Percentiles rank a stretch among this genome's conserved stretches.
Evolutionary conservation across 1,140 invertebrate species (phyloP).

Genomic region (Tyrophagus putrescentiae): DNA sequence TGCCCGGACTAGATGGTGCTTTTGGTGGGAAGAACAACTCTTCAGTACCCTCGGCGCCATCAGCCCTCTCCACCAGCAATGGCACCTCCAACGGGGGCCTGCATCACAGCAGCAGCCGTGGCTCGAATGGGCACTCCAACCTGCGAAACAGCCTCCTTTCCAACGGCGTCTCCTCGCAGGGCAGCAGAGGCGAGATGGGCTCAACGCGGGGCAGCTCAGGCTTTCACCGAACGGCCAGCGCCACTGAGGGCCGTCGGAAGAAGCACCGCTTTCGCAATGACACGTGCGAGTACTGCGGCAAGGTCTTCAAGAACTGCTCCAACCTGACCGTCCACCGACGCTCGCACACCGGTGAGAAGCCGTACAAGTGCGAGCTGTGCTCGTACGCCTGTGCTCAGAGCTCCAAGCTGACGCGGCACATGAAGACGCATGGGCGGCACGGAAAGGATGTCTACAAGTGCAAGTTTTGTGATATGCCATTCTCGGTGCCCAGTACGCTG

Average conservation of each 20-base stretch:
- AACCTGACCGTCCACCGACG: slow-evolving; percentile 90
- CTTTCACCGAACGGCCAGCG: slow-evolving; percentile 39
- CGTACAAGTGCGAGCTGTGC: slow-evolving; percentile 97
- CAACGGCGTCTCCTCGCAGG: neutral
- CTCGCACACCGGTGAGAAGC: slow-evolving; percentile 95
- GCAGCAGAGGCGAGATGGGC: slow-evolving; percentile 13
- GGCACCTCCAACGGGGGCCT: slow-evolving; percentile 12
- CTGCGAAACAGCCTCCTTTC: slow-evolving; percentile 11
- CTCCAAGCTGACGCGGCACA: slow-evolving; percentile 95
- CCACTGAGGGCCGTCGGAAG: slow-evolving; percentile 52
- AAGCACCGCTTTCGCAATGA: slow-evolving; percentile 52
- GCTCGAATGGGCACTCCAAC: no score
- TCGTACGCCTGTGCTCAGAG: slow-evolving; percentile 98
- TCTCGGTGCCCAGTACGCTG: slow-evolving; percentile 94
- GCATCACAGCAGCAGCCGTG: no score
- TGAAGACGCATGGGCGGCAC: slow-evolving; percentile 96
- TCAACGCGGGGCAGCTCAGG: slow-evolving; percentile 17
- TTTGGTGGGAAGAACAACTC: slow-evolving; percentile 5
- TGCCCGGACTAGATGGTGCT: slow-evolving; percentile 23
- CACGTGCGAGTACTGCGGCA: slow-evolving; percentile 94
- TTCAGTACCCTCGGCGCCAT: no score
- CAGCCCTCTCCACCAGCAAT: neutral
- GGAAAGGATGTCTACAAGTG: slow-evolving; percentile 97
- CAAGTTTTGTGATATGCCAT: slow-evolving; percentile 98
- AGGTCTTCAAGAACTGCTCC: slow-evolving; percentile 97